phyloP scores from a whole-genome alignment of 2,797 vertebrate genomes.

The Argya squamiceps region DNA sequence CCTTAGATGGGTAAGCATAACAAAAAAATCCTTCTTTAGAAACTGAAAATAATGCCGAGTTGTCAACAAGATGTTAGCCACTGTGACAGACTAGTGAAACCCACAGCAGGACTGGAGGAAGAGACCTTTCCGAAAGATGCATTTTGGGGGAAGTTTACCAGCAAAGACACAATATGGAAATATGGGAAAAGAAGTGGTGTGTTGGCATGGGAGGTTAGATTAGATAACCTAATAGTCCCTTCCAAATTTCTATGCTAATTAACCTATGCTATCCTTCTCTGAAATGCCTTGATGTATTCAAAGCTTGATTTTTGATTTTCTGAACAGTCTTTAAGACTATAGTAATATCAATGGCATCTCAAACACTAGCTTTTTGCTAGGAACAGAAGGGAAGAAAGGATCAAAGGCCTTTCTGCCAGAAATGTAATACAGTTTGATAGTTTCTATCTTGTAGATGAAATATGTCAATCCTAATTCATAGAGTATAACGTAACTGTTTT shows the following conservation, averaged over 20 bases:
- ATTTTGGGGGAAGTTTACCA: not conserved
- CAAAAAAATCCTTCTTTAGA: not conserved
- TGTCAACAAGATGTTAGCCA: not conserved
- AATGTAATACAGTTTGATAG: not conserved
- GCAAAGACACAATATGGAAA: not conserved
- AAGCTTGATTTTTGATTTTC: not conserved
- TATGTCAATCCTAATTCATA: not conserved
- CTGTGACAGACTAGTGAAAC: not conserved
- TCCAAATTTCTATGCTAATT: not conserved
- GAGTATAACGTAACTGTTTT: not conserved
- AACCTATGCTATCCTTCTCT: not conserved
- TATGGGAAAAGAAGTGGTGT: not conserved
- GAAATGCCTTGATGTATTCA: not conserved
- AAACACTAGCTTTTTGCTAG: not conserved
- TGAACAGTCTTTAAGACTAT: not conserved
- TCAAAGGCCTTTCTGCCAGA: not conserved
- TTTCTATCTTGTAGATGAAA: not conserved
- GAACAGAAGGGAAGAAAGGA: not conserved
- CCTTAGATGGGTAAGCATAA: not conserved
- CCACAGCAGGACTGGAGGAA: not conserved
- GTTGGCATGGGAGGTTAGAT: not conserved
- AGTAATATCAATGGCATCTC: not conserved
- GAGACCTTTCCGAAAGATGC: not conserved
- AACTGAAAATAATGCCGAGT: not conserved
- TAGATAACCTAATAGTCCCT: not conserved